Percentiles rank a stretch among this genome's conserved stretches.
phyloP scores from a whole-genome alignment of 2,888 invertebrate genomes.

The Chorisops tibialis region DNA sequence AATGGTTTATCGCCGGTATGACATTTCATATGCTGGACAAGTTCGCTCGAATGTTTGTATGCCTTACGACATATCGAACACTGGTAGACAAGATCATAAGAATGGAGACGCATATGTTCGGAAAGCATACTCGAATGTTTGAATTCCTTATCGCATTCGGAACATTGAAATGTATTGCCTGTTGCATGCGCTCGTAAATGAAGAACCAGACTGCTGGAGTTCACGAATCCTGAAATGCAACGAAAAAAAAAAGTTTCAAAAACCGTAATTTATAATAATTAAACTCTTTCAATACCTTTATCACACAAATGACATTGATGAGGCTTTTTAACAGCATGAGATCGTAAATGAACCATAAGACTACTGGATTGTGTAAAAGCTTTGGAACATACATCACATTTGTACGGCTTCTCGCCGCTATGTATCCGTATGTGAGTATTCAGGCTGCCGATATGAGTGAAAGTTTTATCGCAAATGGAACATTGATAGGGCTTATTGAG shows the following conservation, averaged over 20 bases:
- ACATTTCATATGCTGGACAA: slow-evolving; percentile 53
- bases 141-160: slow-evolving; percentile 51
- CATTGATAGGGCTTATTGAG: slow-evolving; percentile 52
- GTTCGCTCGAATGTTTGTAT: slow-evolving; percentile 49
- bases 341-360: slow-evolving; percentile 51
- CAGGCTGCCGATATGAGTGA: slow-evolving; percentile 51
- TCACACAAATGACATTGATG: slow-evolving; percentile 50
- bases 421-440: slow-evolving; percentile 52
- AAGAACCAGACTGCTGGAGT: slow-evolving; percentile 46
- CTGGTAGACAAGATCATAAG: slow-evolving; percentile 49
- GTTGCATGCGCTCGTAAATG: slow-evolving; percentile 48
- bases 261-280: slow-evolving; percentile 3
- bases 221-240: slow-evolving; percentile 46
- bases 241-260: background rate
- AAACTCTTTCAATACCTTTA: slow-evolving; percentile 42
- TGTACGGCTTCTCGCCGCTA: slow-evolving; percentile 51
- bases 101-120: slow-evolving; percentile 52
- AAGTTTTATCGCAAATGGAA: slow-evolving; percentile 50
- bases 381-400: slow-evolving; percentile 51
- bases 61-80: slow-evolving; percentile 49
- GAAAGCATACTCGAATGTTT: slow-evolving; percentile 50
- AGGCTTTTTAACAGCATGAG: slow-evolving; percentile 49
- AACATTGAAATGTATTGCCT: slow-evolving; percentile 45
- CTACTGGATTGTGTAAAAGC: slow-evolving; percentile 52
- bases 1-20: slow-evolving; percentile 53